Evolutionary conservation across 37 sponge, comb jelly and placozoan species (phyloP).

Genomic region (Haliclona indistincta): DNA sequence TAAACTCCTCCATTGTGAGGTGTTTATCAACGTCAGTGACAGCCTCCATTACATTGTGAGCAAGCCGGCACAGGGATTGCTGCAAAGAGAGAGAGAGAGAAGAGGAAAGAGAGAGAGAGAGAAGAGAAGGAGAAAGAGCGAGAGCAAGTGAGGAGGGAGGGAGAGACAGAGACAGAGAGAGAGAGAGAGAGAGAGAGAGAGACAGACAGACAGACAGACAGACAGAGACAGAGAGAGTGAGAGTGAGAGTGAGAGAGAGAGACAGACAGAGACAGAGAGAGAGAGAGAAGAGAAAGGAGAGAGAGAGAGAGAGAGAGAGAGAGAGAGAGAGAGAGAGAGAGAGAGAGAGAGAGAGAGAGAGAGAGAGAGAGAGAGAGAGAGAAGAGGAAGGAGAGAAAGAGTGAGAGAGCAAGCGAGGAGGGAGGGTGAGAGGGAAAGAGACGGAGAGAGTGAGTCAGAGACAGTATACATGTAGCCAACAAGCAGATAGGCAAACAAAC

Average conservation of each 20-base stretch:
- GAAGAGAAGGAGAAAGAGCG: too few relatives aligned
- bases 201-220: background rate
- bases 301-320: slow-evolving; percentile 19
- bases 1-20: too few relatives aligned
- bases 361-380: slow-evolving; percentile 1
- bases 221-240: background rate
- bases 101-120: background rate
- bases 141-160: too few relatives aligned
- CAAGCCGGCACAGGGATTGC: too few relatives aligned
- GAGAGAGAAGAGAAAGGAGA: slow-evolving; percentile 1
- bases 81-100: background rate
- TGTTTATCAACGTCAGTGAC: too few relatives aligned
- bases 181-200: slow-evolving; percentile 1
- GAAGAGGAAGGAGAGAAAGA: background rate
- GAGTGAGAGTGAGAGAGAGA: background rate
- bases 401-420: background rate
- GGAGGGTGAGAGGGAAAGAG: background rate
- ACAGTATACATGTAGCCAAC: too few relatives aligned
- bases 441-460: background rate
- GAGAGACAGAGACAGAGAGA: background rate
- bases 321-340: slow-evolving; percentile 16
- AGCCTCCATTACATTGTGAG: too few relatives aligned
- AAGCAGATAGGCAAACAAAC: too few relatives aligned
- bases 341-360: slow-evolving; percentile 6
- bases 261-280: background rate